phyloP scores from a whole-genome alignment of 2,113 vertebrate species.

The Apaloderma vittatum region DNA sequence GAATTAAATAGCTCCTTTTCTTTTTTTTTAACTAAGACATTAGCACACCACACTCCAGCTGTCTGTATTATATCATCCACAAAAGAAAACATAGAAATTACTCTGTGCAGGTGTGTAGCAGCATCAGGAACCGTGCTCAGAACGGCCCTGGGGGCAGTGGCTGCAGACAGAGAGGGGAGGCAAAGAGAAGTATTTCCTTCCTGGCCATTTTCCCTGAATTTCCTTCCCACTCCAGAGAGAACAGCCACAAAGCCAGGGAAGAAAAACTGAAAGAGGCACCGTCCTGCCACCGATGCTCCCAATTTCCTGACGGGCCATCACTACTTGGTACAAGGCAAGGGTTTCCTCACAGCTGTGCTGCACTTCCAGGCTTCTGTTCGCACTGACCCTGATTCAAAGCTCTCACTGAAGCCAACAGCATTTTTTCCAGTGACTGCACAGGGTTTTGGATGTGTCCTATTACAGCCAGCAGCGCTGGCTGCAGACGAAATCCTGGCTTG shows the following conservation, averaged over 20 bases:
- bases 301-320: not conserved
- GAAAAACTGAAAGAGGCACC: not conserved
- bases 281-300: not conserved
- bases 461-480: slow-evolving; percentile 16
- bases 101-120: not conserved
- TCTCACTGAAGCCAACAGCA: not conserved
- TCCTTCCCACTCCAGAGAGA: not conserved
- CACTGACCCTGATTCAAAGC: not conserved
- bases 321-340: not conserved
- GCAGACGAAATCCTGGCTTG: slow-evolving; percentile 1
- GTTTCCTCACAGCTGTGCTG: slow-evolving; percentile 45
- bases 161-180: not conserved
- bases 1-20: not conserved
- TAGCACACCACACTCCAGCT: not conserved
- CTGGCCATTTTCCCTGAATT: not conserved
- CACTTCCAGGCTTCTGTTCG: slow-evolving; percentile 37
- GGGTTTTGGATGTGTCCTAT: slow-evolving; percentile 19
- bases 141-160: not conserved
- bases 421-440: slow-evolving; percentile 15
- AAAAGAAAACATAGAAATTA: not conserved
- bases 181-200: not conserved
- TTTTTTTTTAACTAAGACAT: not conserved
- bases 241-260: not conserved
- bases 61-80: not conserved
- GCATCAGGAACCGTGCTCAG: not conserved